Evolutionary conservation across 2,888 invertebrate genomes (phyloP), one percentile per base, ranked within the genome.

Genomic region (Nowickia ferox): DNA sequence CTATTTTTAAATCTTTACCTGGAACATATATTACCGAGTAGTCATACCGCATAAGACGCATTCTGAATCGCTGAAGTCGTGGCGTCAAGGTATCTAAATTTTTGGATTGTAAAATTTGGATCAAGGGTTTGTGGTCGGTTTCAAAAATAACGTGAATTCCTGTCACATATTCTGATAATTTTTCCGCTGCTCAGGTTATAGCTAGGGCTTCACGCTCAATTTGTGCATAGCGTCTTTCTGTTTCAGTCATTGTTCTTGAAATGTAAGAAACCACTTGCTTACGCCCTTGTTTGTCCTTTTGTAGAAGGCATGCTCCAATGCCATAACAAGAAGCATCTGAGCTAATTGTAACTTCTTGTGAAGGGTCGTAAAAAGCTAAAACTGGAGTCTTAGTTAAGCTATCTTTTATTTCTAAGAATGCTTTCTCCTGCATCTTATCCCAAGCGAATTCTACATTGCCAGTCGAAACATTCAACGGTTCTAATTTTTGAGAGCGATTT

Each of bases 11-110:
- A 11, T 55, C 55, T 1, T 22, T 55, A 10, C 55, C 55, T 4
- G 74, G 75, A 13, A 69, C 53, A 46, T 82, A 76, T 4, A 65
- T n/a, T 15, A 80, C 22, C 2, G 44, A 42, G 48, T 72, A 80
- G 42, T 57, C 61, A 40, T 80, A 82, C 8, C 82, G 42, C 69
- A 69, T 82, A 19, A 82, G 53, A 4, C 61, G 75, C 65, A 80
- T 80, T 69, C 78, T 57, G 30, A 63, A 78, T 40, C 55, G 55
- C 22, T 55, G 22, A n/a, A 55, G 11, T 55, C 55, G 8, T 19
- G 22, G 22, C 1, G 48, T 48, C 15, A 48, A 48, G 6, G 48
- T 48, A 46, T 46, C 48, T 15, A 48, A 48, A 48, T n/a, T 48
- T 17, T 51, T 51, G 1, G 51, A 9, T 4, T 51, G 51, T 10